Evolutionary conservation across 2,888 invertebrate genomes (phyloP).

Genomic region (Macaria liturata): DNA sequence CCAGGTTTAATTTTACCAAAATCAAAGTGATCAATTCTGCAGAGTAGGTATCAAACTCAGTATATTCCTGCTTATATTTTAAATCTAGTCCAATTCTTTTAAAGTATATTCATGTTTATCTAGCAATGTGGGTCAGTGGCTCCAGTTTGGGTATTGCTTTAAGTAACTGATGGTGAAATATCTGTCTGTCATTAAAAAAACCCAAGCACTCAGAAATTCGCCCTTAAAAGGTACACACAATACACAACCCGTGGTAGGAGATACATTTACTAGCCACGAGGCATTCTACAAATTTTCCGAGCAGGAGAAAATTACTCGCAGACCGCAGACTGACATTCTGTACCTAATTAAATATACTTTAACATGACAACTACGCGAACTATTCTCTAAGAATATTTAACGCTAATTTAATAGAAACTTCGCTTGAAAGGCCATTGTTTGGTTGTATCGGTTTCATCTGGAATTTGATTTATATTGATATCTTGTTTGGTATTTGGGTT

Average conservation of each 20-base stretch:
- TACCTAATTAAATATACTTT: conserved; percentile 31
- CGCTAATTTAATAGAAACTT: conserved; percentile 31
- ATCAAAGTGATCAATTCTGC: no score
- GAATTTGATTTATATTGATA: conserved; percentile 33
- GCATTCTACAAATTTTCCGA: conserved; percentile 37
- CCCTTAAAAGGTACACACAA: conserved; percentile 1
- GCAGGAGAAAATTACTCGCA: conserved; percentile 26
- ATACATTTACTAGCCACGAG: conserved; percentile 26
- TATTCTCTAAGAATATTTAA: conserved; percentile 29
- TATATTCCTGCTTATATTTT: no score
- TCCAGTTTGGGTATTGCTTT: no score
- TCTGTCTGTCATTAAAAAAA: no score
- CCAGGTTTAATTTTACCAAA: no score
- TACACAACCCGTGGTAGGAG: conserved; percentile 33
- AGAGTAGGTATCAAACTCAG: no score
- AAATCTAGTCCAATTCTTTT: no score
- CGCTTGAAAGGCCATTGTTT: conserved; percentile 23
- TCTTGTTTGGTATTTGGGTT: conserved; percentile 18
- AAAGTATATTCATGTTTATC: no score
- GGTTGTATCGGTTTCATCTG: conserved; percentile 29
- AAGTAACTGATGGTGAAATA: no score
- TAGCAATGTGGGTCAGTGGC: no score
- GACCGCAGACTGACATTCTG: conserved; percentile 34
- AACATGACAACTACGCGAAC: conserved; percentile 30
- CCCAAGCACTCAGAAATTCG: no score